Evolutionary conservation across 1,140 invertebrate genomes (phyloP), one percentile per base, ranked within the genome.

Genomic region (Zaprionus taronus): DNA sequence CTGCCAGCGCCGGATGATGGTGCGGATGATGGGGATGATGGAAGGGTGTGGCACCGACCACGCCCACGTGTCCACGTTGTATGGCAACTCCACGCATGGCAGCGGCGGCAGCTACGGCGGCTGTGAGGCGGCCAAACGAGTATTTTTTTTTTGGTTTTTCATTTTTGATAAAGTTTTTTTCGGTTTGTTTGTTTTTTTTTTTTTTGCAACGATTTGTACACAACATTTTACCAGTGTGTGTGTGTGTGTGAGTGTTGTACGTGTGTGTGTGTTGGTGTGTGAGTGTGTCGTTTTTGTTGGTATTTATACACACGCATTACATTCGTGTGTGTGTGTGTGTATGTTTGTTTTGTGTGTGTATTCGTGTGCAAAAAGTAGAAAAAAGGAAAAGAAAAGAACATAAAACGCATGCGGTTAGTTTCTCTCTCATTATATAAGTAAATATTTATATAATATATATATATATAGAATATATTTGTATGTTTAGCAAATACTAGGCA

Each of bases 31-130:
- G 83, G 64, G 75, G 93, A 92, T 95, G 94, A 92, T 95, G 93
- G 75, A 95, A 94, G 80, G 94, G 93, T 64, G 93, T 92, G 93
- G 91, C 91, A 77, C 92, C 93, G 92, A 81, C 94, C 93, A 90
- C 91, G 79, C 91, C 91, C 83, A 92, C 93, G 75, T 95, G 93
- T 77, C 96, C 95, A 91, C 96, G 94, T 84, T 96, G 96, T 78
- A 96, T 95, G 68, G 94, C 93, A 67, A 94, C 96, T 90, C 96
- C 96, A 91, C 94, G 93, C 80, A 95, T 91, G 65, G 94, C 96
- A 91, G 96, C 95, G 85, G 95, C 95, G 83, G 95, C 96, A 94
- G 94, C 93, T 72, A 93, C 91, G 76, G 91, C 91, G 68, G 91
- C 91, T 92, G 72, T 86, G 68, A 74, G 77, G 65, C 78, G 78